Base-by-base conservation (phyloP, 2,797 vertebrate species). In the Anniella stebbinsi region DNA sequence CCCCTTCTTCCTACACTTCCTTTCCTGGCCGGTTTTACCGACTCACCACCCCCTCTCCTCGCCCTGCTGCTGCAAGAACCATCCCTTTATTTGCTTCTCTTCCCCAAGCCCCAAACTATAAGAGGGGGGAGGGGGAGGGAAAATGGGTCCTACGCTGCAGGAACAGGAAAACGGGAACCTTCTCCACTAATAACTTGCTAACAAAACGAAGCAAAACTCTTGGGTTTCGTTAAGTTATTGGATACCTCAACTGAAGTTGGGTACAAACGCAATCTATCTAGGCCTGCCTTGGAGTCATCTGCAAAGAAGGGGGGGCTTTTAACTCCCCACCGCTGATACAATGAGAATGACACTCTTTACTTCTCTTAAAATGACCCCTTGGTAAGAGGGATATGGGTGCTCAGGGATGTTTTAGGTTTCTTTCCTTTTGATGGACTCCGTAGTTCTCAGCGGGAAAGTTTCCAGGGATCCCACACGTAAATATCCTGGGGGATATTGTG, bases 1-100 rank as follows among this genome's bases (percentile, higher is more conserved):
- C 66, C 89, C 45, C 76, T 54, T 81, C 69, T 87, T 51, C 54
- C 78, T 75, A 36, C 85, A 30, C 84, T 10, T 48, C 89, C 70
- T 66, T 75, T 57, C 84, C 72, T 70, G 78, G 85, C 57, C 41
- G 57, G 41, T 38, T 36, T 51, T 2, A 86, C 69, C 45, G 28
- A 54, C 80, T 84, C 80, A 87, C 70, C 77, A 67, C 33, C 89
- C 89, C 70, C 45, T 6, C 41, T 33, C 17, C 77, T 66, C 77
- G 60, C n/a, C 5, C 25, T 0, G 38, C 78, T 63, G 18, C 38
- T 28, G 38, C 57, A 28, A 76, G n/a, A 30, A 57, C 41, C 89
- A 90, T 90, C 48, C 67, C 80, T 57, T 8, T 30, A 23, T 33
- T 38, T n/a, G 21, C 75, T 28, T 28, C 25, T 73, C 67, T 75